Evolutionary conservation across 2,888 invertebrate species (phyloP), one percentile per base, ranked within the genome.

Genomic region (Orthosia gothica): DNA sequence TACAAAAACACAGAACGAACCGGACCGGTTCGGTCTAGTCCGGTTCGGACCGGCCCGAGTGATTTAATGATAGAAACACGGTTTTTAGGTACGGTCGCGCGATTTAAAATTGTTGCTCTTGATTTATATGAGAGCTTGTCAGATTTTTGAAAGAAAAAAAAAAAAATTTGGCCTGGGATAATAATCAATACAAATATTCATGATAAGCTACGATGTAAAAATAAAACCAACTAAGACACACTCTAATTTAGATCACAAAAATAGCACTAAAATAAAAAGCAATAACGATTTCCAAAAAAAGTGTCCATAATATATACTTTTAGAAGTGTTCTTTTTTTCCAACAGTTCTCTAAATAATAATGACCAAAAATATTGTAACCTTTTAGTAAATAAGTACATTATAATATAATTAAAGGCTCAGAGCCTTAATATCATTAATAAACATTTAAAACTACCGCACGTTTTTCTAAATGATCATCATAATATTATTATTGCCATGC

Each of bases 41-140:
- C 84, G 85, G 87, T 88, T 87, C 80, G 80, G 76, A 76, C 85
- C 80, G 88, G 91, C 90, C 91, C 89, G 91, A 92, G 90, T 91
- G 92, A 93, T 93, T 94, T 93, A 92, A 93, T 91, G 91, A 91
- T 92, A 91, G 89, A 91, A 88, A 89, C 90, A 91, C 90, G 88
- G 89, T 91, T 93, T 93, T 92, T 89, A 92, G 91, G 91, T 88
- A 91, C 85, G 81, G 83, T 83, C 84, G 66, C 79, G 88, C 82
- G 82, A 89, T 90, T 89, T 90, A 83, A 84, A 72, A 81, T 80
- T 73, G 54, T 69, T 32, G 7, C 11, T 79, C 70, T 80, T 77
- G 78, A 75, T 81, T 81, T 83, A 81, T 83, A 81, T 75, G 68
- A 64, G 47, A 12, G 50, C 20, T 58, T 49, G 54, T 26, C 11